These are phyloP conservation scores for Erethizon dorsatum DNA, from an alignment of 2,797 vertebrate genomes.

Conservation along the genomic window DNA sequence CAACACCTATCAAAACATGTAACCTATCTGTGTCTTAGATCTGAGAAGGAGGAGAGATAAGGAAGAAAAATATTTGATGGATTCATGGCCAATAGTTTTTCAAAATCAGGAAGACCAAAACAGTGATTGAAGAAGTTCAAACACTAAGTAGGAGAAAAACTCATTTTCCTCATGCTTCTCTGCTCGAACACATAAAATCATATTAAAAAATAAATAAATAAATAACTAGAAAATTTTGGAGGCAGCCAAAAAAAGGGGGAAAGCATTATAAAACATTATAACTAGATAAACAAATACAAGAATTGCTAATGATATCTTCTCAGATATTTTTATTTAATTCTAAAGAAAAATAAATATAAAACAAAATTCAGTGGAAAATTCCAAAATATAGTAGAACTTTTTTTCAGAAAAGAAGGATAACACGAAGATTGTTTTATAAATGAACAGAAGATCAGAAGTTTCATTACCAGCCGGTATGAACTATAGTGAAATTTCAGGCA, in stretches of 20 bases:
- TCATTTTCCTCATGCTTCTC: neutral
- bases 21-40: neutral
- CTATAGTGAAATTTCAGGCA: neutral
- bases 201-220: neutral
- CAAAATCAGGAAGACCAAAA: neutral
- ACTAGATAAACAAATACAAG: neutral
- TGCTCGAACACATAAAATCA: neutral
- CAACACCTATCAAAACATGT: neutral
- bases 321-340: neutral
- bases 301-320: neutral
- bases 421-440: neutral
- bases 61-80: neutral
- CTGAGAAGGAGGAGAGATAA: neutral
- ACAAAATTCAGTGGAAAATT: too few species aligned
- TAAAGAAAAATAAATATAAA: neutral
- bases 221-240: neutral
- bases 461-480: neutral
- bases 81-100: neutral
- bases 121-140: neutral
- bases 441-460: neutral
- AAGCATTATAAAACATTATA: neutral
- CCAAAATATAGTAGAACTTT: neutral
- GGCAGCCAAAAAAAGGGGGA: neutral
- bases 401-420: conserved; percentile 12
- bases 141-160: neutral